Evolutionary conservation across 1,140 invertebrate species (phyloP), one percentile per base, ranked within the genome.

Genomic region (Vanessa atalanta): DNA sequence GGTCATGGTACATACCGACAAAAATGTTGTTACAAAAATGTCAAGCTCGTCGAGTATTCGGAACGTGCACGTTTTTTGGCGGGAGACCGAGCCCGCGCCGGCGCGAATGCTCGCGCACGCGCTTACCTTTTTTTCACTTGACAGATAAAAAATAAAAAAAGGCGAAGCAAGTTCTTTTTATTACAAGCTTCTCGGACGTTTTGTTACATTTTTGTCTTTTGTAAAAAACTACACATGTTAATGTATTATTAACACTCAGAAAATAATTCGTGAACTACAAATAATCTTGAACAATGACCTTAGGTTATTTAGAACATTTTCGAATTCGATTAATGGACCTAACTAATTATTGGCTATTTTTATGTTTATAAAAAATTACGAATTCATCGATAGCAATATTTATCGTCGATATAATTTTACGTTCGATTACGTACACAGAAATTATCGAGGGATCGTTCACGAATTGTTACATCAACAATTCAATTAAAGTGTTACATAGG

Each of bases 51-150:
- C 57, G 76, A 81, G 85, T 67, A 89, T 90, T 84, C 76, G 63
- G 75, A 76, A 75, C 80, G 85, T 77, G 79, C 79, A 81, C 79
- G 85, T 91, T 92, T 91, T 89, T 89, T 88, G 84, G 87, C 84
- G 84, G 84, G 83, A 84, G 83, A 84, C 66, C 68, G 65, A 55
- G 78, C 79, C 37, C 37, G 76, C 68, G 73, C 82, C 83, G 87
- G 71, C 79, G 81, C 88, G 88, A 89, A 91, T 90, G 88, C 78
- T 70, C 65, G 83, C 83, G 88, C 89, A 91, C 89, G 89, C 88
- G 89, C 87, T 77, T 65, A 70, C 48, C 79, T 81, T 80, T 83
- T 84, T 83, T 80, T 73, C 71, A 80, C 79, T 81, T 80, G 78
- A 75, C 76, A 68, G 61, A 71, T 66, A 20, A 47, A 66, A 48